Percentiles rank a stretch among this genome's conserved stretches.
These are phyloP conservation scores for Corapipo altera DNA, from an alignment of 2,113 vertebrate species.

Conservation along the genomic window DNA sequence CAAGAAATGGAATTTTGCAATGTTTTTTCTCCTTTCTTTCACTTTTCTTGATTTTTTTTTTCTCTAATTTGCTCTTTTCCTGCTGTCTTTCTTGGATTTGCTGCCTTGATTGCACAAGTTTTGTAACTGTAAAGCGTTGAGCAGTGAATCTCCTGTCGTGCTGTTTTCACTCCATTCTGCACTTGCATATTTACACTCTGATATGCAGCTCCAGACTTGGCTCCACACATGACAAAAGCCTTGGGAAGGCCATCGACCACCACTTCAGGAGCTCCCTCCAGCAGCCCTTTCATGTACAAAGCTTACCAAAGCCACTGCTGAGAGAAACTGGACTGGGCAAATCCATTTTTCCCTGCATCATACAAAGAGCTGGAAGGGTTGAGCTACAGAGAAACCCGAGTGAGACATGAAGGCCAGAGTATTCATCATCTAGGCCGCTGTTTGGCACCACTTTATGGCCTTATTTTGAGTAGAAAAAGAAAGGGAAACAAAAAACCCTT, in stretches of 20 bases:
- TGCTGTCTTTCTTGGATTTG: neutral
- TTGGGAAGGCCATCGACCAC: neutral
- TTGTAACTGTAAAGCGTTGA: fast-evolving
- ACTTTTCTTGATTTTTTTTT: neutral
- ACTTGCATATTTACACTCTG: neutral
- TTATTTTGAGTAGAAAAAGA: neutral
- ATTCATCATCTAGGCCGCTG: neutral
- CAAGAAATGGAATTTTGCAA: neutral
- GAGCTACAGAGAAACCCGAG: neutral
- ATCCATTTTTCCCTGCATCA: neutral
- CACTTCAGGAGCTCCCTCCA: neutral
- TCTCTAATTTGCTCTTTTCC: neutral
- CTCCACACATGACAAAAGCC: neutral
- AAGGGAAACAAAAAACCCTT: neutral
- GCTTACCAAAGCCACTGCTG: neutral
- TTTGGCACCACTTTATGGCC: neutral
- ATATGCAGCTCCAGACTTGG: neutral
- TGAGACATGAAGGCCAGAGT: neutral
- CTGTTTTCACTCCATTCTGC: neutral
- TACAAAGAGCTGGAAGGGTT: neutral
- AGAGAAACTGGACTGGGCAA: neutral
- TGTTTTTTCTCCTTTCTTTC: neutral
- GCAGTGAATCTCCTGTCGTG: neutral
- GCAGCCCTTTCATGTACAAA: neutral
- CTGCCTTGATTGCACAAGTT: neutral